Percentiles rank a stretch among this genome's conserved stretches.
These are phyloP conservation scores for Leucophenga varia DNA, from an alignment of 1,140 invertebrate genomes.

Conservation along the genomic window DNA sequence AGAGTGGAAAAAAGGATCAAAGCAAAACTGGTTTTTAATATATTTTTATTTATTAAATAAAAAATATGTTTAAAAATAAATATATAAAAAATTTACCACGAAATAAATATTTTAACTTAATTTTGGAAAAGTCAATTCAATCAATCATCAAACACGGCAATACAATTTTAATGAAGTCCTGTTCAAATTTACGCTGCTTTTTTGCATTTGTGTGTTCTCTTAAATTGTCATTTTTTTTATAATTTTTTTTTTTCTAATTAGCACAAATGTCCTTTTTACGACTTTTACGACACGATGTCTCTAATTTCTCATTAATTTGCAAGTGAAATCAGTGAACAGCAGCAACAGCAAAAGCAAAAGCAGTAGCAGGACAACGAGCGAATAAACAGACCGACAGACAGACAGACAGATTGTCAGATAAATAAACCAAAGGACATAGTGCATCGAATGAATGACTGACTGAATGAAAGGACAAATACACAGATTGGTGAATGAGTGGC, in stretches of 20 bases:
- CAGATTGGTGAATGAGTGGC: too few relatives aligned
- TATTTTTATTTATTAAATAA: too few relatives aligned
- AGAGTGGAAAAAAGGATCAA: too few relatives aligned
- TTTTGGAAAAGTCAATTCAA: too few relatives aligned
- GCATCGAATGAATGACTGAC: conserved; percentile 1
- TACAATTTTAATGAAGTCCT: conserved; percentile 52
- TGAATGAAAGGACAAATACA: too few relatives aligned
- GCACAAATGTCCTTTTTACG: conserved; percentile 54
- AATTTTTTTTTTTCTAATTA: conserved; percentile 48
- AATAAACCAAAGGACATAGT: not conserved
- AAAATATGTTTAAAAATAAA: too few relatives aligned
- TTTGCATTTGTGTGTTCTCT: too few relatives aligned
- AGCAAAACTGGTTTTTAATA: too few relatives aligned
- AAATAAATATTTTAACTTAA: too few relatives aligned
- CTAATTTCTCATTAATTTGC: conserved; percentile 56
- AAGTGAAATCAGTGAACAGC: conserved; percentile 54
- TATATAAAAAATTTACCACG: too few relatives aligned
- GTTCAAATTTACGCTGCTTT: conserved; percentile 34
- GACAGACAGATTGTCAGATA: not conserved
- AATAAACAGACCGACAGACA: conserved; percentile 8
- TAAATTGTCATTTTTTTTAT: conserved; percentile 1
- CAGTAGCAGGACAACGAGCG: conserved; percentile 36
- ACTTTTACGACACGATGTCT: conserved; percentile 44
- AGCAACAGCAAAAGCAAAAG: too few relatives aligned
- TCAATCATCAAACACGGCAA: conserved; percentile 43